Evolutionary conservation across 2,797 vertebrate species (phyloP), one percentile per base, ranked within the genome.

Genomic region (Sebastes minor): DNA sequence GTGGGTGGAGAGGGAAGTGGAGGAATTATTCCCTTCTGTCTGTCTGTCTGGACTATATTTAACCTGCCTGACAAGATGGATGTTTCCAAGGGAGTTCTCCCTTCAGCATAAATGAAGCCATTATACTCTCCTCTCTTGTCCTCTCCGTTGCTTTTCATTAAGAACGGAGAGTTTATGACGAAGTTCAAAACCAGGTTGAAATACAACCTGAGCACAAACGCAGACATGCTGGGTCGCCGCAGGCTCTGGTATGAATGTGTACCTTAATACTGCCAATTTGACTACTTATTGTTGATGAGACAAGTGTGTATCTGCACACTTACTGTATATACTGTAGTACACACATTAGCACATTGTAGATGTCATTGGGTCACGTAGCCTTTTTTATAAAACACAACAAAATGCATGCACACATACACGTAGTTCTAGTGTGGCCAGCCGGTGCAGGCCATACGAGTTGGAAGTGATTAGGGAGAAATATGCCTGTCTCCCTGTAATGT

Each of bases 401-500:
- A 46, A 84, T 35, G 28, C 59, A 25, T 9, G 18, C 20, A 65
- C 59, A 68, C 72, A 63, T 49, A 66, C 56, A 64, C 71, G 62
- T 67, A 71, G 46, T 66, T 46, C 23, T 81, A 75, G 79, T 82
- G 81, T 83, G 82, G 74, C 75, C 38, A 32, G 72, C 76, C 11
- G 57, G 84, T 84, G 33, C 85, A 62, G 80, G 70, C 79, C 69
- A 30, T 76, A 63, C 11, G 46, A 92, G 89, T 95, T 94, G 95
- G 92, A 94, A 94, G 93, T 94, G 94, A 95, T 95, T 95, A 95
- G 88, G 89, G 87, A 90, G 93, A 93, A 94, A 93, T 93, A 91
- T 82, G 88, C 86, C 90, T 78, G 92, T 95, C 94, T 95, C 85
- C 88, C 92, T 92, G 92, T 95, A 94, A 95, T 96, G 95, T 94